Evolutionary conservation across 35 echinoderm and acorn worm genomes (phyloP).

Genomic region (Strongylocentrotus purpuratus): DNA sequence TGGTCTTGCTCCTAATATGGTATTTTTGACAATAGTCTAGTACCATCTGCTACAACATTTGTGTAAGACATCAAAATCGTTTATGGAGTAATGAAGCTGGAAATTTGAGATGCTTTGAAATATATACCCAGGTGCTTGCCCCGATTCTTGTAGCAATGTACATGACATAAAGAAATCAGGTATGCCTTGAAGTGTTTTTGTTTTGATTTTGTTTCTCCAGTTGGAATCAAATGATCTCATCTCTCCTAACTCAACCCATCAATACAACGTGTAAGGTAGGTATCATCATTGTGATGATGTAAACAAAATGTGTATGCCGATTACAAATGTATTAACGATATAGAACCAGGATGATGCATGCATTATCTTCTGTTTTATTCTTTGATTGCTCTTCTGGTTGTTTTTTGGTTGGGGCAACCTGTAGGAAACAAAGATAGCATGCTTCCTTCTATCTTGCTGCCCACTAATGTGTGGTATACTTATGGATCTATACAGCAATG

Average conservation of each 20-base stretch:
- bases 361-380: background rate
- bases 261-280: slow-evolving; percentile 27
- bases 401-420: too few species aligned
- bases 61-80: background rate
- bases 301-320: background rate
- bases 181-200: slow-evolving; percentile 58
- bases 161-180: background rate
- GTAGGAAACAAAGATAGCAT: too few species aligned
- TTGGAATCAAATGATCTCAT: background rate
- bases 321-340: background rate
- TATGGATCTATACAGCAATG: too few species aligned
- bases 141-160: background rate
- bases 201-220: slow-evolving; percentile 1
- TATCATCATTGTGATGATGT: background rate
- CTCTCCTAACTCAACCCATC: background rate
- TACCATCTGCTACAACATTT: too few species aligned
- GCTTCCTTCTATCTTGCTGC: too few species aligned
- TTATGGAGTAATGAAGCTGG: background rate
- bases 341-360: background rate
- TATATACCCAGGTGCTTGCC: background rate
- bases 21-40: background rate
- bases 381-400: too few species aligned
- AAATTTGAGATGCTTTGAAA: too few species aligned
- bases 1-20: background rate
- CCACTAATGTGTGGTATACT: too few species aligned